Base-by-base conservation (phyloP, 2,797 vertebrate species). In the Cryptoprocta ferox region DNA sequence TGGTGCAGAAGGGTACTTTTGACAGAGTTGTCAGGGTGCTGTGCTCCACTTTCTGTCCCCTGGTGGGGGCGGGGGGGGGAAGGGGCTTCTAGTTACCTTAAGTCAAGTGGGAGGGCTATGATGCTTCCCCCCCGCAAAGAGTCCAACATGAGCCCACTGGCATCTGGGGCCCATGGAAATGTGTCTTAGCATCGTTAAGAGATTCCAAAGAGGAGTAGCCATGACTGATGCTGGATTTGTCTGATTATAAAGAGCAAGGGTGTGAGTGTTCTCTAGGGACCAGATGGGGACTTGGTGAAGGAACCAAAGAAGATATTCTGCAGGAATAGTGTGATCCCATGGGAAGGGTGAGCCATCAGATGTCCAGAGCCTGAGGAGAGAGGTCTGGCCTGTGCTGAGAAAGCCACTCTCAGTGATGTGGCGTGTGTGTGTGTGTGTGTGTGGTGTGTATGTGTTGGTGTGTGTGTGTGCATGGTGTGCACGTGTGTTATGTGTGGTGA, bases 71-170 rank as follows among this genome's bases (percentile, higher is more conserved):
- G 26, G 15, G n/a, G 12, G 15, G 48, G 9, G 35, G 6, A 35
- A 21, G 4, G 0, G 14, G 3, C 2, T 87, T 71, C 28, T 56
- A 12, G 7, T 87, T 15, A 45, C 39, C 45, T 68, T 71, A 35
- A 73, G 32, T 96, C 86, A 78, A 78, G 26, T 18, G 68, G 79
- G 24, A 59, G 24, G 12, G 7, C 26, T 68, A n/a, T 42, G 3
- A 75, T 30, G 13, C 21, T 24, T 18, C 6, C 1, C 8, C 2
- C 21, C 6, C 56, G 2, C 8, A 6, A 6, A 30, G n/a, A 45
- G 16, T 3, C 16, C 3, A 61, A 32, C 37, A 14, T 13, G 18
- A 59, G 12, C 16, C 13, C 10, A 15, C 39, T 39, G 66, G 48
- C 21, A 53, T 13, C 26, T 19, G 6, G 28, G 26, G 14, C 35